Percentiles rank a stretch among this genome's conserved stretches.
Conservation (phyloP, 2,113 vertebrate genomes). For the Serilophus lunatus region DNA sequence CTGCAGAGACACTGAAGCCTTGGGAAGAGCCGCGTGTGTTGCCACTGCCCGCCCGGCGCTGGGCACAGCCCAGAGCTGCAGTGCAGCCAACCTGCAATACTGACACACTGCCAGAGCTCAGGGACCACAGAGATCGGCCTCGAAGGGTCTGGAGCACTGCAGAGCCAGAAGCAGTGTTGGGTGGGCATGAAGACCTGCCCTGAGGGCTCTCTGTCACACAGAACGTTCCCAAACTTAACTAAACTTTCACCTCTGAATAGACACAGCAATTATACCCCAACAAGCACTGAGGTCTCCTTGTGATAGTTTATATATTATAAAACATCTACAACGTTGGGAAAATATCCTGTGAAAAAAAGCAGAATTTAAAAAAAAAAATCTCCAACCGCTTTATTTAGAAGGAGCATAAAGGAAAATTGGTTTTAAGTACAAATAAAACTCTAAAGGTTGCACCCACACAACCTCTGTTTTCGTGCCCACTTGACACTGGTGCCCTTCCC, state of each 20-base stretch:
- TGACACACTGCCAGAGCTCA: accelerated
- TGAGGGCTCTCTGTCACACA: not conserved
- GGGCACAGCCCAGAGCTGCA: accelerated
- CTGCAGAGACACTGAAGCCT: accelerated
- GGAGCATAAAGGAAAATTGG: not conserved
- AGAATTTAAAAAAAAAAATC: not conserved
- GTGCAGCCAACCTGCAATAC: accelerated
- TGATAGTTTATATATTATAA: not conserved
- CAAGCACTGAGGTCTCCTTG: not conserved
- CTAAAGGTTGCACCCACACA: not conserved
- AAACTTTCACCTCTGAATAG: not conserved
- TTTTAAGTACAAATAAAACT: not conserved
- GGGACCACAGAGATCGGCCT: accelerated
- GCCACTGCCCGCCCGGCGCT: accelerated
- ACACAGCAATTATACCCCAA: not conserved
- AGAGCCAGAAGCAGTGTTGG: accelerated
- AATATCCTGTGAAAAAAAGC: not conserved
- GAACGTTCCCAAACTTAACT: not conserved
- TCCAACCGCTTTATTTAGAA: not conserved
- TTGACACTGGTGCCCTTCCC: not conserved
- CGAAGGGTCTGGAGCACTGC: not conserved
- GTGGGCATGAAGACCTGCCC: not conserved
- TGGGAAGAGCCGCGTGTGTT: accelerated
- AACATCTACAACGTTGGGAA: not conserved
- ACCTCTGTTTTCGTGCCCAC: not conserved